Base-by-base conservation (phyloP, 2,797 vertebrate species). In the Crypturellus tataupa region DNA sequence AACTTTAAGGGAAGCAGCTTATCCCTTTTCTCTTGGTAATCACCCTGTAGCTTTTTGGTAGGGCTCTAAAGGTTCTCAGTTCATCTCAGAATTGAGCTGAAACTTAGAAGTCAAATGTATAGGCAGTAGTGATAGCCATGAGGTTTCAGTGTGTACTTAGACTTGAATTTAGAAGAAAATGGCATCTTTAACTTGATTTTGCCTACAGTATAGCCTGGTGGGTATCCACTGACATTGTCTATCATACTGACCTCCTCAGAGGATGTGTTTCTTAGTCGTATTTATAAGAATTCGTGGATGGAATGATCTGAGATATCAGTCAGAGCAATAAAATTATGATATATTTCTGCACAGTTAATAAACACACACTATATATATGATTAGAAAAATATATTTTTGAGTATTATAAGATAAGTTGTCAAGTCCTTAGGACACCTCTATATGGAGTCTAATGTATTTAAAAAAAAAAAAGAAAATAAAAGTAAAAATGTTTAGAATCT, bases 101-200 rank as follows among this genome's bases (percentile, higher is more conserved):
- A 49, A 53, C 23, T 49, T 80, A 42, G 24, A 86, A 79, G 19
- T 88, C 73, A 69, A 65, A 79, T 13, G 35, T 20, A 27, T 25
- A 81, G 55, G 46, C 80, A 58, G 59, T 91, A 7, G 17, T 56
- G 31, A 56, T 56, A 84, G 73, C 80, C 70, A 81, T 42, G 44
- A 86, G 73, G 69, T 83, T 78, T 94, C 19, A 65, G 29, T 88
- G 62, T 81, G 69, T 75, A 24, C 16, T 84, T 69, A 67, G 16
- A 44, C 51, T 80, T 92, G 60, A 95, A 77, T 94, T 94, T 85
- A 91, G 79, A 82, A 68, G 72, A 44, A 92, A 83, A 77, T 91
- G 82, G 53, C 85, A 96, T 72, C 51, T 87, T 83, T 70, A 85
- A 77, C 69, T 92, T 94, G 31, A 39, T 91, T 89, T 89, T 82